A percentile compares a stretch with the other conserved stretches of the same genome.
phyloP scores from a whole-genome alignment of 2,797 vertebrate species.

The Enteromius argenteus region DNA sequence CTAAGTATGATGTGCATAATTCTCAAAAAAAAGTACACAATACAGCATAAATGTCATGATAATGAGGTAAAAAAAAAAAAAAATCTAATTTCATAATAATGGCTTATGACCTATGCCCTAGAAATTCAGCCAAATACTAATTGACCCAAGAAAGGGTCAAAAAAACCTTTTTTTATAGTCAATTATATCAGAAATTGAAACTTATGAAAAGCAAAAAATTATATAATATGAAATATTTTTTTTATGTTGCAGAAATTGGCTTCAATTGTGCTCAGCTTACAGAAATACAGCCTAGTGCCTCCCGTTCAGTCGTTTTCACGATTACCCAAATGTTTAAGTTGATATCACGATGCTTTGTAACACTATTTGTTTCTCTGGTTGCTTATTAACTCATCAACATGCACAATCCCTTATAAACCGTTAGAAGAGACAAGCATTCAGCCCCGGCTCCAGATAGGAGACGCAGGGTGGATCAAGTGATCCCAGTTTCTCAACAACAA shows the following conservation, averaged over 20 bases:
- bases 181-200: background rate
- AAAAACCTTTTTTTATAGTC: background rate
- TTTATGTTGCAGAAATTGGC: background rate
- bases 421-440: conserved; percentile 49
- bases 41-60: background rate
- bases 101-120: background rate
- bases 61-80: background rate
- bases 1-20: background rate
- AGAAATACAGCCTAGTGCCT: conserved; percentile 16
- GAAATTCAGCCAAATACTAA: background rate
- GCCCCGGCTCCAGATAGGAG: too few relatives aligned
- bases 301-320: background rate
- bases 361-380: conserved; percentile 62
- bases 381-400: conserved; percentile 38
- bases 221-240: background rate
- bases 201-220: too few relatives aligned
- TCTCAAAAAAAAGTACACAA: background rate
- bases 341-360: conserved; percentile 61
- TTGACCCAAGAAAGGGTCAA: background rate
- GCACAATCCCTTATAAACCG: conserved; percentile 50
- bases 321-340: conserved; percentile 66
- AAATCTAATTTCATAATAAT: too few relatives aligned
- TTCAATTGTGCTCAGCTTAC: background rate
- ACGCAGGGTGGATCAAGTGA: too few relatives aligned
- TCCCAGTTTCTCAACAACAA: too few relatives aligned